Evolutionary conservation across 2,888 invertebrate species (phyloP), one percentile per base, ranked within the genome.

Genomic region (Hipparchia semele): DNA sequence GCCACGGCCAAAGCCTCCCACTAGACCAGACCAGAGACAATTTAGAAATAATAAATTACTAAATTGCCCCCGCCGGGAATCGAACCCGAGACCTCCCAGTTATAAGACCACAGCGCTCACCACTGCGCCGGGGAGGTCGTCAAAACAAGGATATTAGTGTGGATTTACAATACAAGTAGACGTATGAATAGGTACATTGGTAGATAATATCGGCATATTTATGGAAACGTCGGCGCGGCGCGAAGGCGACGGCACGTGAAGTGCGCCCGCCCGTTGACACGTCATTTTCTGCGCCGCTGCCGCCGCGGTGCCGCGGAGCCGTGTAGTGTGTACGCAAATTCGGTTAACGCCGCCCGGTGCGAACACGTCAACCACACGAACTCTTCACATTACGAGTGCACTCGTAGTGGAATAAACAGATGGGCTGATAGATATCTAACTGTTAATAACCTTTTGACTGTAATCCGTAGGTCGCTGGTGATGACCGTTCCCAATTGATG

Each of bases 251-350:
- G 56, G 10, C 45, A 45, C 61, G 72, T 54, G 49, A 61, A 45
- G 71, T n/a, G 82, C 80, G 79, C 83, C 75, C 82, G 73, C 73
- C 33, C 79, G 83, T 80, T 92, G 92, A 92, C 92, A 92, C 78
- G 88, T 91, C 86, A 92, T 93, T 93, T 92, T 92, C 90, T 89
- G 86, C 89, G 70, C 85, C 85, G 81, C 79, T 84, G 90, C 87
- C 82, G 85, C 79, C 80, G 39, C 23, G 23, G 23, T 23, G 23
- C 23, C 23, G 23, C 23, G 23, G 23, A 23, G 23, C 23, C 23
- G 23, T 23, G 23, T 23, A 23, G 23, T 23, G 23, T 80, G 79
- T 64, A 73, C 78, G 80, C 77, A 78, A 82, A 88, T 89, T 87
- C 87, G 88, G 84, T 83, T 88, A 89, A 86, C 88, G 51, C 85